A percentile compares a stretch with the other conserved stretches of the same genome.
These are phyloP conservation scores for Heterohyrax brucei DNA, from an alignment of 2,797 vertebrate genomes.

Conservation along the genomic window DNA sequence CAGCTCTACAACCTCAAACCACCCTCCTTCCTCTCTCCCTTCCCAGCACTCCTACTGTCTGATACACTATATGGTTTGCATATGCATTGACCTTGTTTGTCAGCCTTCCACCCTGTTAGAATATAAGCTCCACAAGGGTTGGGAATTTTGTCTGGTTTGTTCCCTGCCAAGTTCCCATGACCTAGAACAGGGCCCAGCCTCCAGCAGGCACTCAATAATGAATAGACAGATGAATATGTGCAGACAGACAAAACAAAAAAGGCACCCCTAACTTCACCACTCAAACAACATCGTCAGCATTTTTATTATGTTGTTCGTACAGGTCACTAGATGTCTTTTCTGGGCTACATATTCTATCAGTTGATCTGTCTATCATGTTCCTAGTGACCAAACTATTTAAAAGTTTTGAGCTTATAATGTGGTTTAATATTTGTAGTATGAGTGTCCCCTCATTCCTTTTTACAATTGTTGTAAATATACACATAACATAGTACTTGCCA, in stretches of 20 bases:
- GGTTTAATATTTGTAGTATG: slow-evolving; percentile 7
- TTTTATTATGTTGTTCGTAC: slow-evolving; percentile 9
- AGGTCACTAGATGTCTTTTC: neutral
- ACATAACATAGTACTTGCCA: neutral
- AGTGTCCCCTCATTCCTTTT: neutral
- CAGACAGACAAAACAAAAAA: slow-evolving; percentile 13
- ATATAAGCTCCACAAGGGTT: neutral
- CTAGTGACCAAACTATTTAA: slow-evolving; percentile 37
- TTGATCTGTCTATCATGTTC: slow-evolving; percentile 50
- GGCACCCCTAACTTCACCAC: neutral
- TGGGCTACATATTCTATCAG: neutral
- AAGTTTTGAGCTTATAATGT: slow-evolving; percentile 9
- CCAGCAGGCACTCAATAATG: neutral
- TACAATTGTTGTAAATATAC: neutral
- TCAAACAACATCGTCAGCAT: slow-evolving; percentile 12
- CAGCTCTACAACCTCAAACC: slow-evolving; percentile 33
- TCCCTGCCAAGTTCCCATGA: neutral
- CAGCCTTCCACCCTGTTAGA: neutral
- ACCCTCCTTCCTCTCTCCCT: neutral
- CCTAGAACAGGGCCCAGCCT: neutral
- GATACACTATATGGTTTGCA: neutral
- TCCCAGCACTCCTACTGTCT: neutral
- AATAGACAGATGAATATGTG: slow-evolving; percentile 19
- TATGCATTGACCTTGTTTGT: neutral
- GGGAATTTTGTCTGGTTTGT: slow-evolving; percentile 2